Evolutionary conservation across 1,140 invertebrate genomes (phyloP).

Genomic region (Protaetia brevitarsis): DNA sequence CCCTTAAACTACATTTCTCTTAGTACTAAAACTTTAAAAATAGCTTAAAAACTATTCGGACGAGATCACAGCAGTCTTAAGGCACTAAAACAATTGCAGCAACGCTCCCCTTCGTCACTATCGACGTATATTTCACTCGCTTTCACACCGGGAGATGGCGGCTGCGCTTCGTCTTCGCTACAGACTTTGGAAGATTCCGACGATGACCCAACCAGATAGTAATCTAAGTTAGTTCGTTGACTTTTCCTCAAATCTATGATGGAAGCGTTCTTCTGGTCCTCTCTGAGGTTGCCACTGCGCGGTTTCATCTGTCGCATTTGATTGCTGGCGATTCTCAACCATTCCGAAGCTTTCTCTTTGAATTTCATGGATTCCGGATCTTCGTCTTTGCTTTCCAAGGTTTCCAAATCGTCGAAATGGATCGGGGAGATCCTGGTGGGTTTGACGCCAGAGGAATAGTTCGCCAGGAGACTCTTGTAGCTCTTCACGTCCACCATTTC

Average conservation of each 20-base stretch:
- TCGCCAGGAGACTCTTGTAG: neutral
- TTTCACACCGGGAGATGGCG: neutral
- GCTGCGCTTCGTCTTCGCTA: neutral
- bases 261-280: neutral
- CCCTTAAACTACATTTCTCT: too few relatives aligned
- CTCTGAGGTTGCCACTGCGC: neutral
- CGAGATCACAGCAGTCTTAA: neutral
- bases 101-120: neutral
- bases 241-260: constrained; percentile 4
- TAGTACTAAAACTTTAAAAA: too few relatives aligned
- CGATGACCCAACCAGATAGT: neutral
- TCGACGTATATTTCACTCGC: neutral
- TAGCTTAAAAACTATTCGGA: too few relatives aligned
- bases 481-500: neutral
- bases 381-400: neutral
- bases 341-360: neutral
- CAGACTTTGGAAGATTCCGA: neutral
- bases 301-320: neutral
- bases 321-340: neutral
- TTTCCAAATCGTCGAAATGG: neutral
- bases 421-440: neutral
- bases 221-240: neutral
- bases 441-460: neutral
- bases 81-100: neutral
- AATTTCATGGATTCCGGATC: neutral